A percentile compares a stretch with the other conserved stretches of the same genome.
Conservation (phyloP, 2,113 vertebrate species). For the Progne subis region DNA sequence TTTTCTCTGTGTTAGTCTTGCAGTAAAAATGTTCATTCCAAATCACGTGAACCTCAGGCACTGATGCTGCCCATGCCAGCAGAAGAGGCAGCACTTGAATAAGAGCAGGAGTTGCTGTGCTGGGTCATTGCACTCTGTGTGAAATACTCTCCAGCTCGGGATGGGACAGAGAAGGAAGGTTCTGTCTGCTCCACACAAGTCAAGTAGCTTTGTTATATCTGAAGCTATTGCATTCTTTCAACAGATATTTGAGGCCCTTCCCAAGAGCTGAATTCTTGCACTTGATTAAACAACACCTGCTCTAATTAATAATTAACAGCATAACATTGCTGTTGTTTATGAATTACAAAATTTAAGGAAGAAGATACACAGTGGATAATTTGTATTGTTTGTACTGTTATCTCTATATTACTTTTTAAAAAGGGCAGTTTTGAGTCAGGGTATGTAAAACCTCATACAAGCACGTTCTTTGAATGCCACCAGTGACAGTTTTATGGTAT, state of each 20-base stretch:
- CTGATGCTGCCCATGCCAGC: not conserved
- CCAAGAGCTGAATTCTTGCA: not conserved
- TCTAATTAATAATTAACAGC: not conserved
- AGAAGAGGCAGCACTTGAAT: not conserved
- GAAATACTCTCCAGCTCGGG: not conserved
- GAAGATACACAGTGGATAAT: not conserved
- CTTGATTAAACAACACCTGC: not conserved
- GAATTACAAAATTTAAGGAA: not conserved
- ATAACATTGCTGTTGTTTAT: not conserved
- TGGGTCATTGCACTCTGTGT: rapidly evolving
- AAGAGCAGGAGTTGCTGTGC: not conserved
- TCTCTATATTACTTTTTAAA: not conserved
- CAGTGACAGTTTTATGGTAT: not conserved
- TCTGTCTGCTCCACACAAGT: not conserved
- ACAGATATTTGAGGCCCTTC: not conserved
- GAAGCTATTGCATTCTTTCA: not conserved
- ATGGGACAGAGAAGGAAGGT: not conserved
- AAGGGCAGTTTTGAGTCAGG: not conserved
- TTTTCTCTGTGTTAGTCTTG: not conserved
- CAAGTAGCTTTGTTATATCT: not conserved
- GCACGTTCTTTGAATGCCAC: not conserved
- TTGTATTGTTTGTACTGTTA: not conserved
- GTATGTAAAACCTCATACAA: not conserved
- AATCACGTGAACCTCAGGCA: rapidly evolving
- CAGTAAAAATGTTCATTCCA: not conserved